A percentile compares a stretch with the other conserved stretches of the same genome.
Evolutionary conservation across 2,797 vertebrate genomes (phyloP).

Genomic region (Nannoperca australis): DNA sequence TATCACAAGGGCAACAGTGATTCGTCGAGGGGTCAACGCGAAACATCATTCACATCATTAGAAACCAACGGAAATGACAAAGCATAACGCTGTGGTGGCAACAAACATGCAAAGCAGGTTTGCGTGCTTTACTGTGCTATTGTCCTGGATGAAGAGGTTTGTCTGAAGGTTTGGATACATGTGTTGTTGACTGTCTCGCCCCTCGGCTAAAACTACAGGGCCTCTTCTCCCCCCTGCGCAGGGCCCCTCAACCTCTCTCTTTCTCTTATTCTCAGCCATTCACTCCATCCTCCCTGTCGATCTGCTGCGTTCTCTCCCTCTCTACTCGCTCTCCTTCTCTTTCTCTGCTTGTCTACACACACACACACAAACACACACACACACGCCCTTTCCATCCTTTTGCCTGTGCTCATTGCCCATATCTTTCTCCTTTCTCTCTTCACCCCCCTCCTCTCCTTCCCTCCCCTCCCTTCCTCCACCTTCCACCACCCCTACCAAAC

Average conservation of each 20-base stretch:
- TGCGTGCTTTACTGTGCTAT: slow-evolving; percentile 5
- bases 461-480: slow-evolving; percentile 52
- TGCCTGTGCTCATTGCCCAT: slow-evolving; percentile 74
- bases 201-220: slow-evolving; percentile 79
- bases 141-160: slow-evolving; percentile 58
- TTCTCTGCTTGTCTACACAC: slow-evolving; percentile 34
- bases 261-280: slow-evolving; percentile 70
- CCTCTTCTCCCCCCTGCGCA: slow-evolving; percentile 74
- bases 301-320: slow-evolving; percentile 60
- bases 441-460: slow-evolving; percentile 34
- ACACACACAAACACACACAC: slow-evolving; percentile 22
- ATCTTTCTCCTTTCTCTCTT: slow-evolving; percentile 71
- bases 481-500: slow-evolving; percentile 48
- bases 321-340: slow-evolving; percentile 56
- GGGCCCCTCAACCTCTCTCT: slow-evolving; percentile 75
- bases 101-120: slow-evolving; percentile 32
- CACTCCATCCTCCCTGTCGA: slow-evolving; percentile 69
- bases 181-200: slow-evolving; percentile 84
- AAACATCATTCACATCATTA: slow-evolving; percentile 5
- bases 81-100: neutral
- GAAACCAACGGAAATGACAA: slow-evolving; percentile 14
- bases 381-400: slow-evolving; percentile 63
- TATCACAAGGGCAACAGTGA: neutral
- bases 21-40: slow-evolving; percentile 12
- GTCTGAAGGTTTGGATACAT: slow-evolving; percentile 75